Conservation (phyloP, 1,140 invertebrate species). For the Glomeris maerens region DNA sequence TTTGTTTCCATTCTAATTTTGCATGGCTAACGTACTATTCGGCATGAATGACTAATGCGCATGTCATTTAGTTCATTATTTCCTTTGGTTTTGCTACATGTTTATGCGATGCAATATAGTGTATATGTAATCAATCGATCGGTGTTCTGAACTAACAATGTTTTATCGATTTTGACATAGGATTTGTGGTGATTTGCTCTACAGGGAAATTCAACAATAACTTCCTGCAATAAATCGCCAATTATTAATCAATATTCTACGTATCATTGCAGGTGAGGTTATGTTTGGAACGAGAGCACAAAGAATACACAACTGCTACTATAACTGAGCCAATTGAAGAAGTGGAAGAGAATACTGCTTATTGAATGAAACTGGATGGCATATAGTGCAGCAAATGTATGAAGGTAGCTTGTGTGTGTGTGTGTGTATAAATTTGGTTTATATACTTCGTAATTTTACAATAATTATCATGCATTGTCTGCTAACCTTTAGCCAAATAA, state of each 20-base stretch:
- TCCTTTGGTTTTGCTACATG: background rate
- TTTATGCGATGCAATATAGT: too few relatives aligned
- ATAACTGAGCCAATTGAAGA: constrained; percentile 13
- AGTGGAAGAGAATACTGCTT: constrained; percentile 8
- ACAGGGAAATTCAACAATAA: background rate
- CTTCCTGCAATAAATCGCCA: background rate
- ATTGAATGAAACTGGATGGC: background rate
- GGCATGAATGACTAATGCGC: too few relatives aligned
- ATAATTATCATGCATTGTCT: background rate
- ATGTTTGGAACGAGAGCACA: constrained; percentile 3
- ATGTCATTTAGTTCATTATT: too few relatives aligned
- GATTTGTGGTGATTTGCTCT: background rate
- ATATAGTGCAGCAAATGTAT: background rate
- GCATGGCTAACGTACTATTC: too few relatives aligned
- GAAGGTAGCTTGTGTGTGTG: background rate
- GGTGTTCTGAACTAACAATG: background rate
- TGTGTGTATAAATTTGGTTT: background rate
- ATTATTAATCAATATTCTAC: background rate
- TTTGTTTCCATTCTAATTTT: too few relatives aligned
- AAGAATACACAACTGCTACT: background rate
- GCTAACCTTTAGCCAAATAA: background rate
- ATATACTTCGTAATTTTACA: background rate
- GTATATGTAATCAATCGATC: background rate
- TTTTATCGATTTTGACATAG: background rate
- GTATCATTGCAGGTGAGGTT: background rate